Percentiles rank a stretch among this genome's conserved stretches.
These are phyloP conservation scores for Tachysurus vachellii DNA, from an alignment of 2,113 vertebrate genomes.

Conservation along the genomic window DNA sequence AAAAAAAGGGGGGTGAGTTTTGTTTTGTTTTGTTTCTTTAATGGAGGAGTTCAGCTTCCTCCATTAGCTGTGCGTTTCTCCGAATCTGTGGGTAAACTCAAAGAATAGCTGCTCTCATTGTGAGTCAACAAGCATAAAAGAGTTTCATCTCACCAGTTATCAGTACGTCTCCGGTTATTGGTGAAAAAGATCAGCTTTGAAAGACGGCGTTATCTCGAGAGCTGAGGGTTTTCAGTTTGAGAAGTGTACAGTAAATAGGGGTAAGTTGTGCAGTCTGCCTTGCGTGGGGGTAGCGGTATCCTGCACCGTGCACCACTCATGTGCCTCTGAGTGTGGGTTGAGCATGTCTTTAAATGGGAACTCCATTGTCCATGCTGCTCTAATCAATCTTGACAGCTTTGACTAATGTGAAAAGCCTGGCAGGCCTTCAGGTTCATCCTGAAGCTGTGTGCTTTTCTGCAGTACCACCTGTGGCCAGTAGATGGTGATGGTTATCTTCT, in stretches of 20 bases:
- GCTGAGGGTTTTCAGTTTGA: neutral
- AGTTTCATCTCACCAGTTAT: conserved; percentile 1
- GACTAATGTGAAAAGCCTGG: conserved; percentile 65
- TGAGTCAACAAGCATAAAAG: conserved; percentile 35
- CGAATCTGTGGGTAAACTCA: conserved; percentile 44
- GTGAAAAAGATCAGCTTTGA: neutral
- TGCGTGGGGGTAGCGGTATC: neutral
- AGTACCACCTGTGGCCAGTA: conserved; percentile 65
- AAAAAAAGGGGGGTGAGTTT: conserved; percentile 48
- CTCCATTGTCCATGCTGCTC: conserved; percentile 68
- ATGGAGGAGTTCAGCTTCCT: conserved; percentile 36
- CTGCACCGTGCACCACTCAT: conserved; percentile 33
- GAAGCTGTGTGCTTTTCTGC: conserved; percentile 2
- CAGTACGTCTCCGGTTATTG: neutral
- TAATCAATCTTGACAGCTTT: conserved; percentile 75
- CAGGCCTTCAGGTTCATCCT: conserved; percentile 54
- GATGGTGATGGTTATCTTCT: conserved; percentile 81
- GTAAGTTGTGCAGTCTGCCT: neutral
- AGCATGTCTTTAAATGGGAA: conserved; percentile 65
- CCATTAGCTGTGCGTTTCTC: conserved; percentile 39
- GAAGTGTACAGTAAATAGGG: neutral
- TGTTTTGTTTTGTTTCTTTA: conserved; percentile 41
- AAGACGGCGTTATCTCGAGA: neutral
- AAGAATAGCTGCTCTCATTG: conserved; percentile 6
- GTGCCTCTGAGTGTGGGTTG: conserved; percentile 67